Evolutionary conservation across 2,797 vertebrate species (phyloP).

Genomic region (Thunnus albacares): DNA sequence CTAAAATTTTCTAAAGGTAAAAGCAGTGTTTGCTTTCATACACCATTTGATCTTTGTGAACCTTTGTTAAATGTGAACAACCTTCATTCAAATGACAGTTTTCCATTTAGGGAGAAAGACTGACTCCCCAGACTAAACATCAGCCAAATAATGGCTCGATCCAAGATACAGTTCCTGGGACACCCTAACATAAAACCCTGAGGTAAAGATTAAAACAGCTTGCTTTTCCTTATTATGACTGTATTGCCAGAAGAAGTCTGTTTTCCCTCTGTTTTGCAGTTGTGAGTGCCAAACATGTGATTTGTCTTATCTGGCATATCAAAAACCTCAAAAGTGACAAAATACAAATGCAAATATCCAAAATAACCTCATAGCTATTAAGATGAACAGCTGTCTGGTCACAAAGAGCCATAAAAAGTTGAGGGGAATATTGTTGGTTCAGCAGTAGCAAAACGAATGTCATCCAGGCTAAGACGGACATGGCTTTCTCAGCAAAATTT

Average conservation of each 20-base stretch:
- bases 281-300: background rate
- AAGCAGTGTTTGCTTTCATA: slow-evolving; percentile 5
- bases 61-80: slow-evolving; percentile 2
- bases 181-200: background rate
- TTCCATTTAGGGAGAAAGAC: background rate
- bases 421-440: slow-evolving; percentile 14
- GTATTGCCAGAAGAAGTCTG: too few relatives aligned
- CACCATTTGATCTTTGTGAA: slow-evolving; percentile 25
- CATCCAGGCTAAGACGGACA: background rate
- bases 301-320: background rate
- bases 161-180: background rate
- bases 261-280: background rate
- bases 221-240: background rate
- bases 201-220: background rate
- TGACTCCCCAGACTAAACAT: background rate
- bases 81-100: slow-evolving; percentile 9
- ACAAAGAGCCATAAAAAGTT: background rate
- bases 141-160: background rate
- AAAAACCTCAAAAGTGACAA: background rate
- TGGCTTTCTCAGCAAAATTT: slow-evolving; percentile 25
- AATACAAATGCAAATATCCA: background rate
- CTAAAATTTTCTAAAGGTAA: background rate
- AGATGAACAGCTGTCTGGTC: slow-evolving; percentile 1
- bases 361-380: background rate
- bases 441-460: slow-evolving; percentile 7